These are phyloP conservation scores for Protaetia brevitarsis DNA, from an alignment of 1,140 invertebrate species.

Conservation along the genomic window DNA sequence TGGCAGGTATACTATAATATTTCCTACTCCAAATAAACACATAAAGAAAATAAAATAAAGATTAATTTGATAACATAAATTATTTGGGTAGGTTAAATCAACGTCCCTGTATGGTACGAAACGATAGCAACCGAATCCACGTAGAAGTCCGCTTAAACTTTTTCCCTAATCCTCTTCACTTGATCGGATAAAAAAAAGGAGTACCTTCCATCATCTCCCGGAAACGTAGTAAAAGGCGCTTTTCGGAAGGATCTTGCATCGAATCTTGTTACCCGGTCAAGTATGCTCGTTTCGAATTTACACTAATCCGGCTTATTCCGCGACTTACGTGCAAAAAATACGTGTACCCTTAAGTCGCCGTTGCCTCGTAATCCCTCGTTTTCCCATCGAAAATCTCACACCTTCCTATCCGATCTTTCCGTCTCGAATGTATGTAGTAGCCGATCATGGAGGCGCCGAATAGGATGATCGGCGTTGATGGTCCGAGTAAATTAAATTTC, in stretches of 20 bases:
- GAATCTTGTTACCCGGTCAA: not conserved
- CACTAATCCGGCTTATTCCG: constrained; percentile 5
- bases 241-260: not conserved
- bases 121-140: not conserved
- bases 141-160: not conserved
- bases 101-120: not conserved
- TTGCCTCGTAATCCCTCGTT: not conserved
- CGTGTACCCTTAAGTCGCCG: not conserved
- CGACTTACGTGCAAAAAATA: not conserved
- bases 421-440: too few relatives aligned
- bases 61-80: too few relatives aligned
- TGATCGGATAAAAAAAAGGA: not conserved
- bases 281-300: not conserved
- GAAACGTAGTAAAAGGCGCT: not conserved
- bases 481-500: too few relatives aligned
- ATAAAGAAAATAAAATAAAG: too few relatives aligned
- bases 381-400: not conserved
- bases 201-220: not conserved
- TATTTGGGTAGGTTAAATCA: too few relatives aligned
- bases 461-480: too few relatives aligned
- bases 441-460: too few relatives aligned
- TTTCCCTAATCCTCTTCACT: not conserved
- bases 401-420: not conserved
- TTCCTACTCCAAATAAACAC: too few relatives aligned
- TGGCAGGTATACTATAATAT: too few relatives aligned